Evolutionary conservation across 1,140 invertebrate species (phyloP).

Genomic region (Campodea augens): DNA sequence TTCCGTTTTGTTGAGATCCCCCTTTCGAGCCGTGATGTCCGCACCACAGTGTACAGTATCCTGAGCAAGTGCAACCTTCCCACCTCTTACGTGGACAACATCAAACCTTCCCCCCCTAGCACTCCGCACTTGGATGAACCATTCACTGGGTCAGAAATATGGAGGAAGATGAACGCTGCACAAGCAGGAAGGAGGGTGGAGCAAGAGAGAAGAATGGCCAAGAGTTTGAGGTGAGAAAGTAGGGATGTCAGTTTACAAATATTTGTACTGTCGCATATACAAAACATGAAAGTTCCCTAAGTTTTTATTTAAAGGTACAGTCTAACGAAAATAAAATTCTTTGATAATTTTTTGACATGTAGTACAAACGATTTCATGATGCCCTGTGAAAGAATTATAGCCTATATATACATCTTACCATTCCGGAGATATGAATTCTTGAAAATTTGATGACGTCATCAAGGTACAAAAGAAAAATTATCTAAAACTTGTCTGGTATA

Average conservation of each 20-base stretch:
- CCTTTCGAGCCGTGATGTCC: slow-evolving; percentile 43
- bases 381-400: too few relatives aligned
- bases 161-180: not conserved
- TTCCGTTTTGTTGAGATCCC: slow-evolving; percentile 50
- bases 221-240: not conserved
- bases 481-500: too few relatives aligned
- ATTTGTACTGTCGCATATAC: not conserved
- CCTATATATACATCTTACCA: too few relatives aligned
- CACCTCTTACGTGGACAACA: slow-evolving; percentile 60
- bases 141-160: not conserved
- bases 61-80: slow-evolving; percentile 61
- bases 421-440: too few relatives aligned
- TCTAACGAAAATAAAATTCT: too few relatives aligned
- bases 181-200: not conserved
- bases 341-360: too few relatives aligned
- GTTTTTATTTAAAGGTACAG: too few relatives aligned
- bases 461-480: too few relatives aligned
- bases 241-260: not conserved
- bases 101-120: slow-evolving; percentile 21
- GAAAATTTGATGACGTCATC: too few relatives aligned
- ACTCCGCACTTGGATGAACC: not conserved
- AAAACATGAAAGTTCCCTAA: too few relatives aligned
- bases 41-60: slow-evolving; percentile 52
- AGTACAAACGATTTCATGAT: too few relatives aligned
- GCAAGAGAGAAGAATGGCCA: not conserved